A percentile compares a stretch with the other conserved stretches of the same genome.
These are phyloP conservation scores for Cataglyphis hispanica DNA, from an alignment of 1,140 invertebrate species.

Conservation along the genomic window DNA sequence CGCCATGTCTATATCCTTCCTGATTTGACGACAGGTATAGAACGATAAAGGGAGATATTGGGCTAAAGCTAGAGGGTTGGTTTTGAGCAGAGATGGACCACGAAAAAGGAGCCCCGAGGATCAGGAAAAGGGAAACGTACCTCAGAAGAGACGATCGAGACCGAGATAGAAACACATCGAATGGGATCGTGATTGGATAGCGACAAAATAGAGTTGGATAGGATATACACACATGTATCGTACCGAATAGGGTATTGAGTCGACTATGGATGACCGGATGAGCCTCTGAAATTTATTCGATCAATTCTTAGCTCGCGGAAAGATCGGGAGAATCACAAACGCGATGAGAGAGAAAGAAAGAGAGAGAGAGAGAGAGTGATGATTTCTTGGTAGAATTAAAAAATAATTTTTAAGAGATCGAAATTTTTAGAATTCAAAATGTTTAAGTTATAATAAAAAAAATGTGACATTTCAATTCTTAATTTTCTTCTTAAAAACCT, in stretches of 20 bases:
- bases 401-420: background rate
- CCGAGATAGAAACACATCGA: conserved; percentile 52
- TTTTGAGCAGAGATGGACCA: conserved; percentile 21
- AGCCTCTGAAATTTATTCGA: conserved; percentile 76
- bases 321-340: background rate
- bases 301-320: conserved; percentile 65
- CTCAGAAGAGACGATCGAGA: conserved; percentile 35
- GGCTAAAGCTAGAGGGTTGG: conserved; percentile 11
- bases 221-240: conserved; percentile 45
- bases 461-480: background rate
- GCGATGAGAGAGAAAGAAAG: too few relatives aligned
- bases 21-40: conserved; percentile 2
- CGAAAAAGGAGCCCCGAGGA: background rate
- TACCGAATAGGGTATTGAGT: conserved; percentile 57
- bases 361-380: background rate
- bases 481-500: background rate
- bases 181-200: conserved; percentile 78
- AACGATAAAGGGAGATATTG: background rate
- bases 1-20: conserved; percentile 8
- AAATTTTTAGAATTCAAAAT: background rate
- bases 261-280: conserved; percentile 57
- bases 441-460: background rate
- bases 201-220: conserved; percentile 77
- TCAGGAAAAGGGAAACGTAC: background rate
- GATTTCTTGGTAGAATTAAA: background rate